phyloP scores from a whole-genome alignment of 2,113 vertebrate species.

The Clarias macrocephalus region DNA sequence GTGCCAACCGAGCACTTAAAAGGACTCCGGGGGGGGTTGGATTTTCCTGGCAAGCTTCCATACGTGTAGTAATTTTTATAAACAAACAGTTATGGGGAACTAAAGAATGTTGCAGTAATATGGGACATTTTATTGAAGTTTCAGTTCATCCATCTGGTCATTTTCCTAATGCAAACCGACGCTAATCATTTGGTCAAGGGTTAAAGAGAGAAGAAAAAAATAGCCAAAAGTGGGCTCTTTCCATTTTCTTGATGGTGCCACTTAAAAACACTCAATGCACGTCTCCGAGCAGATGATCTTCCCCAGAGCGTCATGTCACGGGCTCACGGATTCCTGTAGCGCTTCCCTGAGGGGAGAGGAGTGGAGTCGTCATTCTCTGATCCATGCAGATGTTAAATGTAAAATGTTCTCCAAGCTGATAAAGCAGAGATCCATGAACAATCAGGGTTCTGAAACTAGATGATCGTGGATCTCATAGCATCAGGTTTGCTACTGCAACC shows the following conservation, averaged over 20 bases:
- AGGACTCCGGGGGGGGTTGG: not conserved
- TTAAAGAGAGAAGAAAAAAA: not conserved
- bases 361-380: not conserved
- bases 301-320: constrained; percentile 28
- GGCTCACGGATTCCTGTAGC: constrained; percentile 7
- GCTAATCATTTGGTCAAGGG: not conserved
- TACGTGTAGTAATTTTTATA: not conserved
- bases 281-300: not conserved
- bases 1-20: constrained; percentile 21
- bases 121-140: not conserved
- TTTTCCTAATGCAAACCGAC: constrained; percentile 10
- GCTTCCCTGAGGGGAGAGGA: not conserved
- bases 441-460: not conserved
- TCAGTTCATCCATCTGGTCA: constrained; percentile 3
- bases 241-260: not conserved
- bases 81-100: constrained; percentile 11
- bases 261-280: not conserved
- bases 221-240: not conserved
- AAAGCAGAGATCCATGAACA: constrained; percentile 30
- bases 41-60: not conserved
- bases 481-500: not conserved
- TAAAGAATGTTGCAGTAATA: not conserved
- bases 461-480: not conserved
- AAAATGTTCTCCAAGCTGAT: constrained; percentile 56
- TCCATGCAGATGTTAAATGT: constrained; percentile 37